Conservation (phyloP, 2,888 invertebrate species). For the Miltochrista miniata region DNA sequence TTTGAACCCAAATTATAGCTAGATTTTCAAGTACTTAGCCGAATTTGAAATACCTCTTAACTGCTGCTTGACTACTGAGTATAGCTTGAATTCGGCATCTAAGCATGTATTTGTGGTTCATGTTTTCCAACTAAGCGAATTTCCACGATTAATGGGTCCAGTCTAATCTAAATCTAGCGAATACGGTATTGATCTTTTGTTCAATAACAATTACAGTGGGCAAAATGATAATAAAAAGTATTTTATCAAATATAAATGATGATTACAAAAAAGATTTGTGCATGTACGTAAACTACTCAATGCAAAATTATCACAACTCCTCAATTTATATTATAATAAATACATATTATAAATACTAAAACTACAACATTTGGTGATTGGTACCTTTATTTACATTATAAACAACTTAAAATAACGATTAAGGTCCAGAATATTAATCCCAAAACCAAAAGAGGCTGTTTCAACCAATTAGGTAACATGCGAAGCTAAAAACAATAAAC, state of each 20-base stretch:
- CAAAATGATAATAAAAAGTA: not conserved
- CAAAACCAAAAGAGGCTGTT: slow-evolving; percentile 83
- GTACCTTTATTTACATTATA: slow-evolving; percentile 9
- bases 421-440: slow-evolving; percentile 33
- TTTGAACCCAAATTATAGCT: too few relatives aligned
- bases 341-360: slow-evolving; percentile 1
- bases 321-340: slow-evolving; percentile 2
- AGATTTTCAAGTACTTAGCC: too few relatives aligned
- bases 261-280: slow-evolving; percentile 9
- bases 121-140: too few relatives aligned
- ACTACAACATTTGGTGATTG: slow-evolving; percentile 5
- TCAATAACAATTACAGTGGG: not conserved
- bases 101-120: too few relatives aligned
- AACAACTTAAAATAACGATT: slow-evolving; percentile 9
- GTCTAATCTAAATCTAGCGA: not conserved
- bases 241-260: not conserved
- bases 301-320: slow-evolving; percentile 6
- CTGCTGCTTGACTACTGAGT: too few relatives aligned
- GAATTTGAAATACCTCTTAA: too few relatives aligned
- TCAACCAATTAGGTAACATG: slow-evolving; percentile 66
- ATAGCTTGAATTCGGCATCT: too few relatives aligned
- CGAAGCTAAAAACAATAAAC: slow-evolving; percentile 54
- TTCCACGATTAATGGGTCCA: too few relatives aligned
- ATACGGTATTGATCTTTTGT: not conserved
- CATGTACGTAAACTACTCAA: slow-evolving; percentile 3